Percentiles rank a stretch among this genome's conserved stretches.
phyloP scores from a whole-genome alignment of 1,140 invertebrate genomes.

The Heterodera carotae region DNA sequence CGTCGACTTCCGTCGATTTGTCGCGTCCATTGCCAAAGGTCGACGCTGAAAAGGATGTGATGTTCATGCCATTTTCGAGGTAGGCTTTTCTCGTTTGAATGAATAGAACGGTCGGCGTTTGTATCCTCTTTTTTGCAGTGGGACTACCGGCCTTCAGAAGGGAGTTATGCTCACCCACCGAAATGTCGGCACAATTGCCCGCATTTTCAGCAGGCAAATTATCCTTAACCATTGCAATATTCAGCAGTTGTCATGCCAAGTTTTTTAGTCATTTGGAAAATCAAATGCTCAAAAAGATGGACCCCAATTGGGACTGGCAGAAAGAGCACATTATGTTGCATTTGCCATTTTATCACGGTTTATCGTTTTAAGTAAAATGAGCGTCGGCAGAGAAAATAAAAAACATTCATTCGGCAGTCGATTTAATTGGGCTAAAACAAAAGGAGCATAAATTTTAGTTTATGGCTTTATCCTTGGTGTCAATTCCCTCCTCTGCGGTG shows the following conservation, averaged over 20 bases:
- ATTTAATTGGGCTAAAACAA: no score
- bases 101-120: background rate
- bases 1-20: conserved; percentile 17
- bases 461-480: conserved; percentile 74
- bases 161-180: conserved; percentile 45
- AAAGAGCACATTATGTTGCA: conserved; percentile 64
- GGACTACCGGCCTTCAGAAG: conserved; percentile 49
- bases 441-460: conserved; percentile 56
- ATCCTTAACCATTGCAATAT: background rate
- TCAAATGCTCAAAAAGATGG: conserved; percentile 29
- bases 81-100: background rate
- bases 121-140: conserved; percentile 3
- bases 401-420: no score
- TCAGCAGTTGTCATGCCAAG: background rate
- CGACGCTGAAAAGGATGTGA: conserved; percentile 37
- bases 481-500: conserved; percentile 70
- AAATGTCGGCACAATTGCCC: conserved; percentile 43
- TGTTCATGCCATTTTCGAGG: conserved; percentile 44
- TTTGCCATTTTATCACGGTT: conserved; percentile 80
- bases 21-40: conserved; percentile 7
- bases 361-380: no score
- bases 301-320: conserved; percentile 26
- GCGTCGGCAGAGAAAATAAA: no score
- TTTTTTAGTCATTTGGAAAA: conserved; percentile 41
- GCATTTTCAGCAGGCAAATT: conserved; percentile 35